These are phyloP conservation scores for Ochlodes sylvanus DNA, from an alignment of 2,888 invertebrate genomes.

Conservation along the genomic window DNA sequence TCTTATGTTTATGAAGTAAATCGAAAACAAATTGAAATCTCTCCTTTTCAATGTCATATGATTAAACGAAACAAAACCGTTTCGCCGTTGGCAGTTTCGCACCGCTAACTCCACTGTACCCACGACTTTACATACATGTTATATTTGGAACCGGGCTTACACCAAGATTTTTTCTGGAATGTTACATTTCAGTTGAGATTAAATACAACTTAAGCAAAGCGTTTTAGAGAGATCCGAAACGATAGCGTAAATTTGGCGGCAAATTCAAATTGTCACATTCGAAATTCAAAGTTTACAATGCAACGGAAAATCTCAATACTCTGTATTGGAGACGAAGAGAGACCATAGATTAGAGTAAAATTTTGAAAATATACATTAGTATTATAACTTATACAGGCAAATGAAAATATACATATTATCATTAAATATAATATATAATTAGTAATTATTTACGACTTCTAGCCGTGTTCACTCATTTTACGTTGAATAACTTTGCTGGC, in stretches of 20 bases:
- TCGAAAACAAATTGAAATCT: conserved; percentile 15
- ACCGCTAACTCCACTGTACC: conserved; percentile 30
- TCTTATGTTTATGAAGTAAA: conserved; percentile 29
- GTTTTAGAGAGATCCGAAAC: conserved; percentile 69
- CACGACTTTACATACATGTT: conserved; percentile 5
- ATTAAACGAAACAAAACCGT: neutral
- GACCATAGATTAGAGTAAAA: conserved; percentile 26
- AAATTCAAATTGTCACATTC: conserved; percentile 31
- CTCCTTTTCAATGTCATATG: conserved; percentile 1
- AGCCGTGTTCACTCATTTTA: conserved; percentile 65
- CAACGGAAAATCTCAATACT: conserved; percentile 36
- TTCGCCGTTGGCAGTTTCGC: neutral
- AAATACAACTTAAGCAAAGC: conserved; percentile 60
- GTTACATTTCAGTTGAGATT: conserved; percentile 78
- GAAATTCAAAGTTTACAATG: conserved; percentile 29
- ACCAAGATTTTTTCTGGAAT: conserved; percentile 73
- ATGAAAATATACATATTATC: conserved; percentile 14
- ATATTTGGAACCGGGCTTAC: conserved; percentile 59
- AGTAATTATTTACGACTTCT: conserved; percentile 50
- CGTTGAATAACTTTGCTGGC: conserved; percentile 72
- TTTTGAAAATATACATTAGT: conserved; percentile 32
- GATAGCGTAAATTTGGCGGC: conserved; percentile 36
- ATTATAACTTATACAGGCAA: conserved; percentile 48
- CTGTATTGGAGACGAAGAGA: conserved; percentile 34
- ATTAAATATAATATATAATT: conserved; percentile 48